Base-by-base conservation (phyloP, 2,888 invertebrate species). In the Eueremaeus valkanovi region DNA sequence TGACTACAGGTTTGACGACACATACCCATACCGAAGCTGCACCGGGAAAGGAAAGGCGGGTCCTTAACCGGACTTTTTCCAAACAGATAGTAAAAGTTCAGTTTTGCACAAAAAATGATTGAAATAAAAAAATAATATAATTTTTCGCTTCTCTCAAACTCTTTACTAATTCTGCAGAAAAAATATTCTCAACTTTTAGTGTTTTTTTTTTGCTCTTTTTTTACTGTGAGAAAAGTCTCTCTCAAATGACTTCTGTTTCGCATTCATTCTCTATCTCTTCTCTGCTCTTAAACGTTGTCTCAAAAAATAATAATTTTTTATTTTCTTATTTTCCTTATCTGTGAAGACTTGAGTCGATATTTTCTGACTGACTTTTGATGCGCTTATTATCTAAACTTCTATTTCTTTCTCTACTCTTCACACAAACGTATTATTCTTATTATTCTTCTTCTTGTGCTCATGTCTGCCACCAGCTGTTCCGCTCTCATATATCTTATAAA, bases 1-100 rank as follows among this genome's bases (percentile, higher is more conserved):
- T 61, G 61, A 61, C 40, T 68, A 68, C 68, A 68, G 68, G 40
- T 68, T 40, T 63, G 63, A 63, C 63, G 63, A 68, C 68, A 68
- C 33, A 68, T 61, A 61, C 9, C n/a, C 49, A 49, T 33, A 31
- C 31, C n/a, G 31, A n/a, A 61, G 61, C 16, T 29, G 29, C 61
- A 68, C 36, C 68, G 68, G 68, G 40, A 18, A 33, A 8, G 33
- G 3, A 29, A n/a, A 40, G 68, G 68, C 68, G 68, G 68, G 68
- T 68, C 68, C 42, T 68, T 68, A 68, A 68, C 68, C 68, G 68
- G 68, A 68, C 68, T 68, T 68, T 24, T 33, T 18, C 24, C 61
- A 33, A 31, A 68, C 21, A n/a, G 66, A 24, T 40, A 68, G 40
- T 61, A 31, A 68, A 68, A 68, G 63, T 68, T 68, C 49, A 49